phyloP scores from a whole-genome alignment of 2,113 vertebrate genomes.

The Gnathochromis pfefferi region DNA sequence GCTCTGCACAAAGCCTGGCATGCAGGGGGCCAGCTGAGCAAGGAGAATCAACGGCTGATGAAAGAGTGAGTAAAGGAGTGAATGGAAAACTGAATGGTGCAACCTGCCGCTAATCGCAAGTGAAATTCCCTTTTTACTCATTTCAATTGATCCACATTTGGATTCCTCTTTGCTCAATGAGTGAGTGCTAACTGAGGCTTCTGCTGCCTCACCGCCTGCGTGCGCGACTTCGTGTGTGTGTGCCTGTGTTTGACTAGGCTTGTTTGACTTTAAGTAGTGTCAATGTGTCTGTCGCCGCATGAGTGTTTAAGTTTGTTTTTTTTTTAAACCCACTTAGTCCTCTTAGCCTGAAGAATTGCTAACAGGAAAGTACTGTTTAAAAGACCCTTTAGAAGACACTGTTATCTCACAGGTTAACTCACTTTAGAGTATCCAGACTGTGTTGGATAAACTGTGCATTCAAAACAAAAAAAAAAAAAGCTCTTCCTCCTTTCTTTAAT shows the following conservation, averaged over 20 bases:
- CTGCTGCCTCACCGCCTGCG: not conserved
- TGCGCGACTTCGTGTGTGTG: not conserved
- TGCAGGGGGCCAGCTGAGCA: not conserved
- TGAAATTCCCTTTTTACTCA: not conserved
- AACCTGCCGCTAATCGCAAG: not conserved
- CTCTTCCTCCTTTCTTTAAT: not conserved
- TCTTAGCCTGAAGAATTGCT: not conserved
- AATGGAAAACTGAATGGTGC: not conserved
- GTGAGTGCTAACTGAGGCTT: not conserved
- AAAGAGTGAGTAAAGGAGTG: not conserved
- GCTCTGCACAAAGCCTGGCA: not conserved
- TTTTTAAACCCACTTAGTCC: not conserved
- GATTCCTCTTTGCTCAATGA: not conserved
- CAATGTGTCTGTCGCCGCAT: not conserved
- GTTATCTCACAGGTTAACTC: not conserved
- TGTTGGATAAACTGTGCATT: not conserved
- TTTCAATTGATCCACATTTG: not conserved
- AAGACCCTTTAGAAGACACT: not conserved
- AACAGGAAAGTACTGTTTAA: not conserved
- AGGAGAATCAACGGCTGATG: not conserved
- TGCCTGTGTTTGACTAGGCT: not conserved
- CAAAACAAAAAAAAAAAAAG: not conserved
- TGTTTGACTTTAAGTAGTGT: not conserved
- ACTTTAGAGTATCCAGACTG: not conserved
- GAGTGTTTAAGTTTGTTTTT: not conserved